These are phyloP conservation scores for Heterohyrax brucei DNA, from an alignment of 2,797 vertebrate genomes.

Conservation along the genomic window DNA sequence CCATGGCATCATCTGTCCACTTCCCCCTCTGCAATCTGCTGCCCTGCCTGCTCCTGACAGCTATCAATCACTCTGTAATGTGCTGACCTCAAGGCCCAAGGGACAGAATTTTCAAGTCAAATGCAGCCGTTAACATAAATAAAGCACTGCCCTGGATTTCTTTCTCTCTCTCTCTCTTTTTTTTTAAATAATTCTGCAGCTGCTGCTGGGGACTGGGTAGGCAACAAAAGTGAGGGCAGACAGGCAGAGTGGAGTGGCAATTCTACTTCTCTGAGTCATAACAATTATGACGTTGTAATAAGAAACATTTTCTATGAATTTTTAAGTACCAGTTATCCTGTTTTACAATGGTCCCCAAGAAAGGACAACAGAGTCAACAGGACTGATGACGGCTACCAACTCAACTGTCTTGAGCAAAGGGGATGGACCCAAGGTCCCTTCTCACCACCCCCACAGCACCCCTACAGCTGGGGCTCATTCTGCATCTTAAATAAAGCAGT, in stretches of 20 bases:
- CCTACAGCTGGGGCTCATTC: conserved; percentile 73
- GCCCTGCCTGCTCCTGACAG: conserved; percentile 88
- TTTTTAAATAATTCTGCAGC: conserved; percentile 85
- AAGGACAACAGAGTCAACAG: conserved; percentile 85
- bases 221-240: conserved; percentile 85
- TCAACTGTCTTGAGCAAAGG: conserved; percentile 63
- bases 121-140: conserved; percentile 92
- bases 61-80: conserved; percentile 91
- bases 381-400: conserved; percentile 84
- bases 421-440: not conserved
- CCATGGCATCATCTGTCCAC: conserved; percentile 91
- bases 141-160: conserved; percentile 86
- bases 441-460: not conserved
- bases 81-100: conserved; percentile 91
- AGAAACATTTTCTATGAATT: conserved; percentile 91
- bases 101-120: conserved; percentile 93
- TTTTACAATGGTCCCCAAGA: conserved; percentile 86
- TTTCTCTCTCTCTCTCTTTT: not conserved
- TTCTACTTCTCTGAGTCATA: conserved; percentile 92
- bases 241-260: conserved; percentile 89
- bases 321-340: conserved; percentile 90
- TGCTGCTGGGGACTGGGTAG: conserved; percentile 86
- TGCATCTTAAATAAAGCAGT: conserved; percentile 68
- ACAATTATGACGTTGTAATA: conserved; percentile 91
- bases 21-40: conserved; percentile 91